Percentiles rank a stretch among this genome's conserved stretches.
Conservation (phyloP, 2,888 invertebrate species). For the Phaedon cochleariae region DNA sequence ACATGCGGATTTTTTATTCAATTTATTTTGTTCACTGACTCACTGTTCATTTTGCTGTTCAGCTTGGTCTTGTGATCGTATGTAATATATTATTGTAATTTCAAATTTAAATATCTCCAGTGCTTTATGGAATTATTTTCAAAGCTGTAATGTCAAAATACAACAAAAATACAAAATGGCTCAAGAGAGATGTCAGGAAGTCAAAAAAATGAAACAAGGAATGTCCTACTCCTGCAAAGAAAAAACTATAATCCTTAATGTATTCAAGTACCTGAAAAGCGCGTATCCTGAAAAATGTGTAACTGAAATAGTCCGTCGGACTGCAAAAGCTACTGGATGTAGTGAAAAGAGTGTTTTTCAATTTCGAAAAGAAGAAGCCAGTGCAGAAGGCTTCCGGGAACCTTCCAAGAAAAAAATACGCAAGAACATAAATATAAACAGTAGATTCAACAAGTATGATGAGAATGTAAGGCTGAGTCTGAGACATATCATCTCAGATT, state of each 20-base stretch:
- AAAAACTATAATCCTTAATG: slow-evolving; percentile 60
- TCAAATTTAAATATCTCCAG: too few species aligned
- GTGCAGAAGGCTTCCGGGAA: slow-evolving; percentile 58
- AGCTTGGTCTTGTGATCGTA: too few species aligned
- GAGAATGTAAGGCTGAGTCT: slow-evolving; percentile 56
- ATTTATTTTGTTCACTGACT: too few species aligned
- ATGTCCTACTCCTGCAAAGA: slow-evolving; percentile 61
- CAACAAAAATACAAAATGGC: too few species aligned
- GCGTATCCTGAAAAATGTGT: slow-evolving; percentile 56
- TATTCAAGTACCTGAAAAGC: slow-evolving; percentile 59
- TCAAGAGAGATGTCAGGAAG: slow-evolving; percentile 40
- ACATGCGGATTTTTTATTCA: too few species aligned
- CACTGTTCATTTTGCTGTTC: too few species aligned
- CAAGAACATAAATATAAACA: slow-evolving; percentile 59
- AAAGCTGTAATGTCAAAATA: too few species aligned
- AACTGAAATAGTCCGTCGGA: slow-evolving; percentile 57
- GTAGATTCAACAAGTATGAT: slow-evolving; percentile 59
- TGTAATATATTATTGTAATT: too few species aligned
- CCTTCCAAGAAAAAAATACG: slow-evolving; percentile 59
- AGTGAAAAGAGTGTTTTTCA: slow-evolving; percentile 61
- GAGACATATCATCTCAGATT: slow-evolving; percentile 57
- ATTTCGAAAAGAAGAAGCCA: slow-evolving; percentile 60
- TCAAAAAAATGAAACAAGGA: slow-evolving; percentile 61
- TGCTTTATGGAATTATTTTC: too few species aligned
- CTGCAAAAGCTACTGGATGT: slow-evolving; percentile 60